A percentile compares a stretch with the other conserved stretches of the same genome.
Evolutionary conservation across 2,113 vertebrate genomes (phyloP).

Genomic region (Gobius niger): DNA sequence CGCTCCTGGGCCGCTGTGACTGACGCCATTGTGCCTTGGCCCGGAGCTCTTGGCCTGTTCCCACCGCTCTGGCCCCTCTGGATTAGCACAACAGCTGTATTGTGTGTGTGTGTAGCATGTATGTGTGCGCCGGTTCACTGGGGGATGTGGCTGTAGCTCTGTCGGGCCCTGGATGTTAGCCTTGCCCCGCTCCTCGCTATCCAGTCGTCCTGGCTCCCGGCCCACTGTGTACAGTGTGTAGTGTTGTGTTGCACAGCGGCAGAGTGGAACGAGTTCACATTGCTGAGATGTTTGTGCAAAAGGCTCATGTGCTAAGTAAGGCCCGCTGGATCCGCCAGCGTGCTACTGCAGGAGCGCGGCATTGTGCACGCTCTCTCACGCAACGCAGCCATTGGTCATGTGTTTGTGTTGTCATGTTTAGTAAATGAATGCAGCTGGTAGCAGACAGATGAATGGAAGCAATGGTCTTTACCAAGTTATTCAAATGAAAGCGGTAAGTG

Average conservation of each 20-base stretch:
- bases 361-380: not conserved
- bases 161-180: constrained; percentile 46
- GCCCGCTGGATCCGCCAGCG: constrained; percentile 1
- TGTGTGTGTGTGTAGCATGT: constrained; percentile 47
- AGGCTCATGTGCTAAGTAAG: constrained; percentile 27
- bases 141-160: constrained; percentile 25
- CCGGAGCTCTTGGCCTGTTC: constrained; percentile 62
- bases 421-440: too few relatives aligned
- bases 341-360: not conserved
- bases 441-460: too few relatives aligned
- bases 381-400: not conserved
- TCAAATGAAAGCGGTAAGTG: too few relatives aligned
- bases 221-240: constrained; percentile 53
- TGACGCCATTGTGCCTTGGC: constrained; percentile 71
- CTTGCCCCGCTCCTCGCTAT: constrained; percentile 55
- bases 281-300: constrained; percentile 43
- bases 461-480: too few relatives aligned
- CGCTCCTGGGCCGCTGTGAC: constrained; percentile 60
- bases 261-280: constrained; percentile 53
- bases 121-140: constrained; percentile 41
- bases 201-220: constrained; percentile 42
- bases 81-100: constrained; percentile 78
- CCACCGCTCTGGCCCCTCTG: constrained; percentile 63
- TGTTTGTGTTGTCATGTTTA: too few relatives aligned
- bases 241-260: constrained; percentile 46